Conservation (phyloP, 1,140 invertebrate genomes). For the Trachelipus rathkii region DNA sequence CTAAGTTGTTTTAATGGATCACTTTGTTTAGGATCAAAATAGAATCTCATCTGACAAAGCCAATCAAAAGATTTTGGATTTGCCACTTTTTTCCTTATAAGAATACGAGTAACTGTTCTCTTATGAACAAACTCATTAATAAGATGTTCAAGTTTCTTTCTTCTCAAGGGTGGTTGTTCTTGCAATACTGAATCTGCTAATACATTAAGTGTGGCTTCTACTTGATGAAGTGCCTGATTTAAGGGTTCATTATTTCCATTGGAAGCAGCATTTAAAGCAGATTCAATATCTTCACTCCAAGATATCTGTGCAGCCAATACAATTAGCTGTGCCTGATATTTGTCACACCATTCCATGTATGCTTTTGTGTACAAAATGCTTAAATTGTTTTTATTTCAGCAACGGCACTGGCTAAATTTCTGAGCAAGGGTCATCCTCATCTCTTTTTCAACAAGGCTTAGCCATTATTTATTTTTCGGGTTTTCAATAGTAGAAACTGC, state of each 20-base stretch:
- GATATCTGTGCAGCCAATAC: constrained; percentile 93
- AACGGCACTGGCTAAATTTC: constrained; percentile 80
- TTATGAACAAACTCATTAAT: constrained; percentile 99
- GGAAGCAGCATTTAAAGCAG: constrained; percentile 64
- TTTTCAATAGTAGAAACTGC: constrained; percentile 88
- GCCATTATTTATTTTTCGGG: constrained; percentile 98
- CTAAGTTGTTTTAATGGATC: constrained; percentile 93
- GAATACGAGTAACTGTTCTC: constrained; percentile 84
- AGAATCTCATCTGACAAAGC: constrained; percentile 98
- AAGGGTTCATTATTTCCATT: constrained; percentile 61
- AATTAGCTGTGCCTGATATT: constrained; percentile 95
- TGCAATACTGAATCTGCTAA: constrained; percentile 95
- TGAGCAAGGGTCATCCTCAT: constrained; percentile 94
- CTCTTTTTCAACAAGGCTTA: constrained; percentile 89
- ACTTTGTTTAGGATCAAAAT: constrained; percentile 90
- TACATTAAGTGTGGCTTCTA: constrained; percentile 88
- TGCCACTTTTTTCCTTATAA: constrained; percentile 78
- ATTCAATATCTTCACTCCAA: constrained; percentile 95
- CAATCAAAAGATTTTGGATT: constrained; percentile 82
- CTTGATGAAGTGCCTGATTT: constrained; percentile 72
- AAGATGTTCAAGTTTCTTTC: constrained; percentile 94
- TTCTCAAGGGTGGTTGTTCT: constrained; percentile 88
- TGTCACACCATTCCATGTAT: constrained; percentile 94
- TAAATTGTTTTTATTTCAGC: constrained; percentile 85
- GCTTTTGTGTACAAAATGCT: constrained; percentile 72